Base-by-base conservation (phyloP, 2,888 invertebrate genomes). In the Archips crataeganus region DNA sequence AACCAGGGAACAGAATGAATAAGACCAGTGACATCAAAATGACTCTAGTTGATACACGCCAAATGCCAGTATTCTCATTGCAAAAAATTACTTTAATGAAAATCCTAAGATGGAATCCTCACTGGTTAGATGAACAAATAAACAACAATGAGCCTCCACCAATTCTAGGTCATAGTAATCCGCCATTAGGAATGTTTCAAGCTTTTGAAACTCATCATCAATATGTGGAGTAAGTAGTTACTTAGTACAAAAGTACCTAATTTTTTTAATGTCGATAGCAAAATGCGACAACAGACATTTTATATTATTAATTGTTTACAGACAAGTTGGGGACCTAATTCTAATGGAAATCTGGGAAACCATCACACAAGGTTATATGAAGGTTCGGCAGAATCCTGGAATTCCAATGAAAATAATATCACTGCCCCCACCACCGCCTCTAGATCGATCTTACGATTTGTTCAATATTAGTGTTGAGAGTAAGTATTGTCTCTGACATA, bases 21-120 rank as follows among this genome's bases (percentile, higher is more conserved):
- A 91, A 90, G 70, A 92, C 87, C 0, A 89, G 87, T 79, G 84
- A 80, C 49, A 85, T 87, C 1, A 93, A 89, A 81, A 87, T 84
- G 13, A 79, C 84, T 57, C 75, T 89, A 54, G 77, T 90, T 8
- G 89, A 91, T 76, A 77, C 80, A 8, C 84, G 84, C 51, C 86
- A 88, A 65, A 84, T 82, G 77, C 90, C 91, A 36, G 78, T 86
- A 15, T 90, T 88, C 79, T 92, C 93, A 42, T 79, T 87, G 61
- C 84, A 91, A 78, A 94, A 95, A 76, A 88, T 95, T 60, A 95
- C 95, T 11, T 85, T 96, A 39, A 88, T 94, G 76, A 93, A 94
- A 76, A 95, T 97, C 76, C 90, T 97, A 5, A 80, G 89, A 32
- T 97, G 97, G 97, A 95, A 96, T 80, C 95, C 96, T 9, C 90